These are phyloP conservation scores for Aleiodes leptofemur DNA, from an alignment of 2,888 invertebrate genomes.

Conservation along the genomic window DNA sequence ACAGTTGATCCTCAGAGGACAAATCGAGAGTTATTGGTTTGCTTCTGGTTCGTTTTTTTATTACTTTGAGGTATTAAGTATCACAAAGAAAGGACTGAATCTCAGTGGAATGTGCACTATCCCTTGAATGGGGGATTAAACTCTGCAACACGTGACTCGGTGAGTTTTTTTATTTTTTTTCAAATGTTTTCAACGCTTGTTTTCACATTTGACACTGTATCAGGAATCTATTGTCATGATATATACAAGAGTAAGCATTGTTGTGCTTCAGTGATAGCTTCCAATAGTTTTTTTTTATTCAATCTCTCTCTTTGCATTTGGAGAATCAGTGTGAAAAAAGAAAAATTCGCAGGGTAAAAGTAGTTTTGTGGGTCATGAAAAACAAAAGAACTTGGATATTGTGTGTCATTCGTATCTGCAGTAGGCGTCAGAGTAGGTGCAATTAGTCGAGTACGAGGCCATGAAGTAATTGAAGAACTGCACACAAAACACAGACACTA, in stretches of 20 bases:
- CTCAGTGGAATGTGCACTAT: conserved; percentile 37
- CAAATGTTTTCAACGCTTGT: conserved; percentile 13
- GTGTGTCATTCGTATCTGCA: conserved; percentile 7
- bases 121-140: conserved; percentile 40
- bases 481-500: not conserved
- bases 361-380: conserved; percentile 7
- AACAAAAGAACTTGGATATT: not conserved
- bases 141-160: conserved; percentile 38
- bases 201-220: not conserved
- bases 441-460: conserved; percentile 21
- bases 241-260: not conserved
- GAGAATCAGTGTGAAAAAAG: too few species aligned
- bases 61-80: not conserved
- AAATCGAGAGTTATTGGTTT: too few species aligned
- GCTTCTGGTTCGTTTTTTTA: not conserved
- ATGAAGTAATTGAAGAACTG: conserved; percentile 28
- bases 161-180: conserved; percentile 37
- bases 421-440: conserved; percentile 10
- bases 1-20: too few species aligned
- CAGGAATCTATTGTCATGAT: not conserved
- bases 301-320: too few species aligned
- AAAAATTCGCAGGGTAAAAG: not conserved
- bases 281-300: too few species aligned
- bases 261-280: too few species aligned
- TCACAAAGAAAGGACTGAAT: not conserved